Conservation (phyloP, 2,113 vertebrate species). For the Corynorhinus townsendii region DNA sequence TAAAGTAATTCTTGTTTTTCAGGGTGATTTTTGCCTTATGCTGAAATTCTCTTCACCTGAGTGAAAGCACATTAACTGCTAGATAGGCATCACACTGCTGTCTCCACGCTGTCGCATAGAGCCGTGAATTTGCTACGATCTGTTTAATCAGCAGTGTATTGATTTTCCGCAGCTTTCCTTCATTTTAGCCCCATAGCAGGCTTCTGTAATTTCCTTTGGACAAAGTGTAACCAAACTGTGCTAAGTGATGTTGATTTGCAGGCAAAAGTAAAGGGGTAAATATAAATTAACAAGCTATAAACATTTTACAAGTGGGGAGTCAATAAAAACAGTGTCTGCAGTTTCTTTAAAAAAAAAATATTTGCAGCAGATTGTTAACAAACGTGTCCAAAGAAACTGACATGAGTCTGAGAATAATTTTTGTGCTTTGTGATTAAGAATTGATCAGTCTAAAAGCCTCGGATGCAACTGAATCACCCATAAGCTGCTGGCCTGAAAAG, state of each 20-base stretch:
- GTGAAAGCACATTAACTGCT: conserved; percentile 83
- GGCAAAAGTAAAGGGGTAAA: conserved; percentile 91
- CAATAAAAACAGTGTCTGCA: conserved; percentile 89
- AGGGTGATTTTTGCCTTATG: conserved; percentile 78
- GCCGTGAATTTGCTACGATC: conserved; percentile 94
- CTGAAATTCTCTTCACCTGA: conserved; percentile 81
- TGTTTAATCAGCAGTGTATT: conserved; percentile 93
- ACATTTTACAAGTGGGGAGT: conserved; percentile 90
- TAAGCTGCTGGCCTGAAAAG: conserved; percentile 88
- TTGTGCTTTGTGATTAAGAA: conserved; percentile 92
- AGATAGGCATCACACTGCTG: conserved; percentile 87
- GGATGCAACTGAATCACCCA: conserved; percentile 90
- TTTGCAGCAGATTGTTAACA: conserved; percentile 86
- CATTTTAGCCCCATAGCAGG: conserved; percentile 89
- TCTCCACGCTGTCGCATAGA: conserved; percentile 88
- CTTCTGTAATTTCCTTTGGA: conserved; percentile 88
- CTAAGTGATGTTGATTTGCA: conserved; percentile 91
- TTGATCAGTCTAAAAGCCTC: conserved; percentile 93
- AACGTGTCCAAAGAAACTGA: conserved; percentile 87
- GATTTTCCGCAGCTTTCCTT: conserved; percentile 91
- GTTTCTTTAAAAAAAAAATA: conserved; percentile 81
- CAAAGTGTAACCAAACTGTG: conserved; percentile 91
- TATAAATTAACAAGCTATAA: conserved; percentile 92
- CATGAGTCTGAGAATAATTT: conserved; percentile 88
- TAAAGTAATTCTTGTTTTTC: conserved; percentile 74